Evolutionary conservation across 2,113 vertebrate genomes (phyloP), one percentile per base, ranked within the genome.

Genomic region (Ptychochromis oligacanthus): DNA sequence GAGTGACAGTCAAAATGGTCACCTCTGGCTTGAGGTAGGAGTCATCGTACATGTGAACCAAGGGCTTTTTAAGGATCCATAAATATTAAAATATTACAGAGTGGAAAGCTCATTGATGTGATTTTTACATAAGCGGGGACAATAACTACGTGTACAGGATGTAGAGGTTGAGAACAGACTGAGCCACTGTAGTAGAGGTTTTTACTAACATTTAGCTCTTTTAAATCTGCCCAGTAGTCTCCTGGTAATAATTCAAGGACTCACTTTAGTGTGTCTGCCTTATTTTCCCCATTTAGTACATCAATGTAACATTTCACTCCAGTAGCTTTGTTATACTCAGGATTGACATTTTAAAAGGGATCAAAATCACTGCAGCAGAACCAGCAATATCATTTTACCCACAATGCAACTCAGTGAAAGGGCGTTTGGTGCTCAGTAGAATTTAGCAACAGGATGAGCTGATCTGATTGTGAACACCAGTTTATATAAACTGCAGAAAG

Each of bases 11-110:
- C 14, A 46, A 72, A 52, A 52, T 72, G 31, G 72, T 79, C 59
- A 62, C 58, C 34, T 77, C 8, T 43, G 55, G 58, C 62, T 60
- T 77, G n/a, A 78, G 26, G 26, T 46, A 15, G 18, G 61, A 86
- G 52, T 80, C 55, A 52, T 26, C 17, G 49, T 52, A 18, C 65
- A 52, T 52, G 0, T 28, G 43, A 28, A 3, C 28, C 43, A 72
- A 52, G 65, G 24, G 49, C 43, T 52, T 72, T 70, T 52, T 72
- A 65, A 43, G 62, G 12, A 31, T 70, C 24, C 6, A 17, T 20
- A 52, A 31, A 70, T 70, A 31, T 43, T 52, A 52, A 72, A 72
- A 52, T 72, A 3, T 52, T 8, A 31, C 43, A 13, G 46, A 9
- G 46, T 72, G 65, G 65, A 70, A 70, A 70, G 17, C 6, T 8